Conservation (phyloP, 1,140 invertebrate genomes). For the Drosophila murphyi region DNA sequence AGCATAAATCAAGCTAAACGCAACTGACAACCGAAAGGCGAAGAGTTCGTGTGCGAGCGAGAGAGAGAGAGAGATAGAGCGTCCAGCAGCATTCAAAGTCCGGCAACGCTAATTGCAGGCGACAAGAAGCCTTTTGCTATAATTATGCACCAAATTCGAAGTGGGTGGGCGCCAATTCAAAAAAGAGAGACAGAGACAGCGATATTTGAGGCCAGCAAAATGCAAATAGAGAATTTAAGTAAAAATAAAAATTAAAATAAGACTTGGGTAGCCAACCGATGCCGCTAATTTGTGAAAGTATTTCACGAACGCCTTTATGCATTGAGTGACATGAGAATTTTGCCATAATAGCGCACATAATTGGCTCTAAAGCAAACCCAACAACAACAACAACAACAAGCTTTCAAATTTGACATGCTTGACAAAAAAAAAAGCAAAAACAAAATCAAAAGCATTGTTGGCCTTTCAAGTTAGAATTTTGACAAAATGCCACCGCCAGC, state of each 20-base stretch:
- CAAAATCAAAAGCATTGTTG: conserved; percentile 45
- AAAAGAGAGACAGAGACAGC: conserved; percentile 7
- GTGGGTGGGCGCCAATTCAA: conserved; percentile 69
- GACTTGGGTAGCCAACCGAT: conserved; percentile 35
- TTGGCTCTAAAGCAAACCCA: conserved; percentile 58
- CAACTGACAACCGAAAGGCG: conserved; percentile 33
- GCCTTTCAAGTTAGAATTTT: conserved; percentile 37
- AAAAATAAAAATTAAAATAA: conserved; percentile 45
- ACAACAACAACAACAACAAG: conserved; percentile 5
- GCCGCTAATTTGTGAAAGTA: conserved; percentile 81
- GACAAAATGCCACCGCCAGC: conserved; percentile 68
- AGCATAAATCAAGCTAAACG: conserved; percentile 69
- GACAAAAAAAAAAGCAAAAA: not conserved
- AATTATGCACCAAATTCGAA: conserved; percentile 68
- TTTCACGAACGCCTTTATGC: conserved; percentile 73
- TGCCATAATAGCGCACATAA: conserved; percentile 78
- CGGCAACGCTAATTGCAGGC: conserved; percentile 64
- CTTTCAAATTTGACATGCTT: conserved; percentile 60
- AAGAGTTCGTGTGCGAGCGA: not conserved
- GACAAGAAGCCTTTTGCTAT: conserved; percentile 77
- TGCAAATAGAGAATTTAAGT: conserved; percentile 68
- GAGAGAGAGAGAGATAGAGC: conserved; percentile 13
- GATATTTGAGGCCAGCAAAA: conserved; percentile 10
- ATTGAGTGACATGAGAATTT: conserved; percentile 82
- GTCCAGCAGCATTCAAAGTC: conserved; percentile 54